Evolutionary conservation across 2,797 vertebrate genomes (phyloP), one percentile per base, ranked within the genome.

Genomic region (Hemibagrus guttatus): DNA sequence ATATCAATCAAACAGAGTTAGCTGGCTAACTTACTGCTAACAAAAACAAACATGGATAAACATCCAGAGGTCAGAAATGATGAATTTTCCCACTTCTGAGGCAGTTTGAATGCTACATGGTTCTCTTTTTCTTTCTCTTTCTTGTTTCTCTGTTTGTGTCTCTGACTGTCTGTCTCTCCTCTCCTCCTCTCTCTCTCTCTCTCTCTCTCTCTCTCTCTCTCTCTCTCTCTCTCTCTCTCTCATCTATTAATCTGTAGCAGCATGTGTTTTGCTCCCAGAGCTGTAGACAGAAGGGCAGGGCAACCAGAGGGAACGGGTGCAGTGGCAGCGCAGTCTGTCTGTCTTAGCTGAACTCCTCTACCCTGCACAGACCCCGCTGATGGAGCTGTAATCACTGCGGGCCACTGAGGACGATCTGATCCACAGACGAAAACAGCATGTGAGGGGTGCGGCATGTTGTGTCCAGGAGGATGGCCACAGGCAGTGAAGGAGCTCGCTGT

Each of bases 241-340:
- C 56, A 59, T n/a, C 35, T 11, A 4, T n/a, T 61, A 80, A 21
- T n/a, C 39, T 28, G 13, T n/a, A 82, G 39, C 63, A 91, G 89
- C 78, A 79, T 84, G 84, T 87, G 59, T 83, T 90, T 76, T 86
- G 76, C 71, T 89, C 64, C 81, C 63, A 87, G 13, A 72, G 84
- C 79, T 82, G 61, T 58, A 49, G 84, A 68, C 69, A 88, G 87
- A 81, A 46, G 56, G 78, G 46, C 66, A 35, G 42, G 61, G 85
- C 83, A 64, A 83, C 88, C 61, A 83, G 75, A 87, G 83, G 83
- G 82, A 56, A 83, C 74, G 42, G 76, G 68, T 84, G 86, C 87
- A 46, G 66, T 23, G 31, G 66, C 86, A 87, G 76, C 59, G 86
- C 87, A 49, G 83, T 86, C 82, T 90, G 71, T 86, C 66, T 63